Evolutionary conservation across 1,140 invertebrate genomes (phyloP).

Genomic region (Hycleus phaleratus): DNA sequence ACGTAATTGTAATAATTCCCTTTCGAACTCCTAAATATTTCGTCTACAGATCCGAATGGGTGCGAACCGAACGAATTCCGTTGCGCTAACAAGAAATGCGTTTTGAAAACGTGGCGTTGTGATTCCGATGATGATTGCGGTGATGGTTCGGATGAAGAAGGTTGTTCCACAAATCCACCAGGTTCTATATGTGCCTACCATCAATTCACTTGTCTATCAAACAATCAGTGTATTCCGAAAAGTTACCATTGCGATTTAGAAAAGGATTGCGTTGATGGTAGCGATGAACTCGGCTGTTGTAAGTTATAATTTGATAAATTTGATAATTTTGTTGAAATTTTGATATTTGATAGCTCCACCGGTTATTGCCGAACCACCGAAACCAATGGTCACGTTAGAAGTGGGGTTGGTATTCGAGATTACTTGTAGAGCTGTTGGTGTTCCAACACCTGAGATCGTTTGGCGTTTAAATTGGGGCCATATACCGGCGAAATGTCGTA

Average conservation of each 20-base stretch:
- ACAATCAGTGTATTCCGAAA: slow-evolving; percentile 84
- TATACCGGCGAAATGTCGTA: slow-evolving; percentile 76
- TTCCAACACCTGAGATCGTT: slow-evolving; percentile 83
- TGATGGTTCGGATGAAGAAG: slow-evolving; percentile 76
- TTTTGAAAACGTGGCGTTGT: slow-evolving; percentile 88
- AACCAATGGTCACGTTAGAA: slow-evolving; percentile 58
- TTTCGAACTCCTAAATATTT: background rate
- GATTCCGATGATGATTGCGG: slow-evolving; percentile 86
- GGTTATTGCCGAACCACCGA: slow-evolving; percentile 58
- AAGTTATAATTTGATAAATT: slow-evolving; percentile 19
- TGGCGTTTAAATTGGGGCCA: slow-evolving; percentile 98
- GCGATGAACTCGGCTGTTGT: slow-evolving; percentile 83
- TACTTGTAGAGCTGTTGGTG: slow-evolving; percentile 78
- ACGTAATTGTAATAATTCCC: slow-evolving; percentile 39
- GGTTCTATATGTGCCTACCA: slow-evolving; percentile 66
- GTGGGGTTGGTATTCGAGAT: slow-evolving; percentile 68
- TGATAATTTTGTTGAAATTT: background rate
- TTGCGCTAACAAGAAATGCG: slow-evolving; percentile 80
- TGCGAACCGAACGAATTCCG: slow-evolving; percentile 93
- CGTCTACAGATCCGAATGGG: slow-evolving; percentile 45
- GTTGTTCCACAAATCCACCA: slow-evolving; percentile 50
- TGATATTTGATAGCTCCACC: slow-evolving; percentile 17
- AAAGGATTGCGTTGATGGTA: slow-evolving; percentile 78
- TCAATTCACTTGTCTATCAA: slow-evolving; percentile 74
- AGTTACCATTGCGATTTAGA: slow-evolving; percentile 89